These are phyloP conservation scores for Margaritifera margaritifera DNA, from an alignment of 2,888 invertebrate genomes.

Conservation along the genomic window DNA sequence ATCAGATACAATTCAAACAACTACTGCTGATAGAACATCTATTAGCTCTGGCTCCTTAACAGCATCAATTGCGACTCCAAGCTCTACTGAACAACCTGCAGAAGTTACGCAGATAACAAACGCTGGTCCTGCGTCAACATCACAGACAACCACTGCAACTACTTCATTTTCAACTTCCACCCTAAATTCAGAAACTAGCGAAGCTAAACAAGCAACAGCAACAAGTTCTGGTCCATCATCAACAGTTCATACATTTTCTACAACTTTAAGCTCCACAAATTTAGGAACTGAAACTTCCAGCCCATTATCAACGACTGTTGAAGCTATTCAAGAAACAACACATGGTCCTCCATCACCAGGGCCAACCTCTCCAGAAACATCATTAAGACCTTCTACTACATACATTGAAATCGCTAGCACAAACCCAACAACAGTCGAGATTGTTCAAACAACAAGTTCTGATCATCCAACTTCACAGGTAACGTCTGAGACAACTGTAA, in stretches of 20 bases:
- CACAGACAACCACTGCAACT: not conserved
- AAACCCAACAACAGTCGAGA: too few species aligned
- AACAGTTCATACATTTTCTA: not conserved
- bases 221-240: slow-evolving; percentile 1
- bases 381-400: too few species aligned
- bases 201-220: not conserved
- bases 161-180: not conserved
- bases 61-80: slow-evolving; percentile 6
- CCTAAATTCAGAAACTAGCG: not conserved
- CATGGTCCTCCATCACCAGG: too few species aligned
- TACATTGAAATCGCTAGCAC: too few species aligned
- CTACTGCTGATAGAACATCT: not conserved
- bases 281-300: not conserved
- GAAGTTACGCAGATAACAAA: not conserved
- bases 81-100: slow-evolving; percentile 1
- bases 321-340: too few species aligned
- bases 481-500: not conserved
- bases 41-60: too few species aligned
- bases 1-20: slow-evolving; percentile 1
- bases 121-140: not conserved
- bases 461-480: not conserved
- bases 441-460: not conserved
- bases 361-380: too few species aligned
- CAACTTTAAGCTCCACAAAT: not conserved
- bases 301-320: not conserved